Conservation (phyloP, 2,113 vertebrate genomes). For the Protobothrops flavoviridis region DNA sequence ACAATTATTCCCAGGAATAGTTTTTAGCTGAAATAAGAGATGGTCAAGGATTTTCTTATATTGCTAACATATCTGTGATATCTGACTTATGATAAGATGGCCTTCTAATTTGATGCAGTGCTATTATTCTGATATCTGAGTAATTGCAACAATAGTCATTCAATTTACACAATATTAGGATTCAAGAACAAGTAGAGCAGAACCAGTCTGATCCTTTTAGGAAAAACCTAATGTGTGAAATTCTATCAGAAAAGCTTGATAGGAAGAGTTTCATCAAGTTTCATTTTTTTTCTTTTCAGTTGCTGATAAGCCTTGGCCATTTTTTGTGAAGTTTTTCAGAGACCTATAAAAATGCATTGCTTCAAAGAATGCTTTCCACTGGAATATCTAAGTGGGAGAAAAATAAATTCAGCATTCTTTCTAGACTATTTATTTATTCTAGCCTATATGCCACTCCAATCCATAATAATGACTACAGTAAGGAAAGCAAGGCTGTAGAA, state of each 20-base stretch:
- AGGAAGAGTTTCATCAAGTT: neutral
- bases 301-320: neutral
- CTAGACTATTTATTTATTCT: neutral
- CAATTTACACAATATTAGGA: neutral
- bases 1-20: neutral
- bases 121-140: neutral
- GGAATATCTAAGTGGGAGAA: neutral
- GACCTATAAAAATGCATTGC: neutral
- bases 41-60: neutral
- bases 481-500: neutral
- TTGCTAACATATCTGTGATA: neutral
- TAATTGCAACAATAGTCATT: neutral
- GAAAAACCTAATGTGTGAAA: neutral
- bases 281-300: neutral
- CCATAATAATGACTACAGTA: neutral
- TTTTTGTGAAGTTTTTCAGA: neutral
- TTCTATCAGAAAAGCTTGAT: neutral
- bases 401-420: neutral
- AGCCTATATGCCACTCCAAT: neutral
- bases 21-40: neutral
- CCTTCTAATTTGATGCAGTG: neutral
- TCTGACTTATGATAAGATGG: neutral
- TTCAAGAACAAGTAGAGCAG: neutral
- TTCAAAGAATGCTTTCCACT: neutral
- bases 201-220: neutral